Base-by-base conservation (phyloP, 2,888 invertebrate genomes). In the Xestoiulus laeticollis region DNA sequence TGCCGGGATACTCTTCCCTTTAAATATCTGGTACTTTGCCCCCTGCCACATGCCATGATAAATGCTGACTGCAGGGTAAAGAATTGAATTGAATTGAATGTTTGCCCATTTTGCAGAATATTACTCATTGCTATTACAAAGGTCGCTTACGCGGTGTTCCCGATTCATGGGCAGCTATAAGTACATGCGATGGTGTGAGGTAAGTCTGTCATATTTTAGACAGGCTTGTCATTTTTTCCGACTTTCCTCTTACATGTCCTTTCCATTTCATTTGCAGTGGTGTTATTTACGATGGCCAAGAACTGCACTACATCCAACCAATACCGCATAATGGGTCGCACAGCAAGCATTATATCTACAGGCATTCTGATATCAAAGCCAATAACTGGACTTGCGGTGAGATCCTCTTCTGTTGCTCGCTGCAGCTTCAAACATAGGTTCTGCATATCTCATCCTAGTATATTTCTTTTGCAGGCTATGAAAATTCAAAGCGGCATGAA, bases 131-230 rank as follows among this genome's bases (percentile, higher is more conserved):
- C 91, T 96, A 96, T 91, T 96, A 96, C 91, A 94, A 94, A 90
- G 97, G 97, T 88, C 94, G 93, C 89, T 94, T 97, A 88, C 93
- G 95, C 89, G 95, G 94, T 88, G 93, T 94, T 90, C 93, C 94
- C 1, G 93, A 94, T 88, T 97, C 97, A 4, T 95, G 95, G 95
- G 97, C 94, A 87, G 97, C 97, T 0, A 91, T 97, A 86, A 97
- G 97, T 86, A 97, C 97, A 5, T 97, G 97, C 91, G 92, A 93
- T 89, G 95, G 95, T 85, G 90, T 92, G 89, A 92, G 92, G 92
- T 92, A 90, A 89, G 90, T 68, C 83, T 4, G 22, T n/a, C 48
- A 48, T 26, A 85, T 33, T 19, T 84, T 8, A 1, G 5, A 16
- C 33, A 19, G 22, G 82, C 4, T 33, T 16, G 0, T 84, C 43